Evolutionary conservation across 2,113 vertebrate species (phyloP).

Genomic region (Larimichthys polyactis): DNA sequence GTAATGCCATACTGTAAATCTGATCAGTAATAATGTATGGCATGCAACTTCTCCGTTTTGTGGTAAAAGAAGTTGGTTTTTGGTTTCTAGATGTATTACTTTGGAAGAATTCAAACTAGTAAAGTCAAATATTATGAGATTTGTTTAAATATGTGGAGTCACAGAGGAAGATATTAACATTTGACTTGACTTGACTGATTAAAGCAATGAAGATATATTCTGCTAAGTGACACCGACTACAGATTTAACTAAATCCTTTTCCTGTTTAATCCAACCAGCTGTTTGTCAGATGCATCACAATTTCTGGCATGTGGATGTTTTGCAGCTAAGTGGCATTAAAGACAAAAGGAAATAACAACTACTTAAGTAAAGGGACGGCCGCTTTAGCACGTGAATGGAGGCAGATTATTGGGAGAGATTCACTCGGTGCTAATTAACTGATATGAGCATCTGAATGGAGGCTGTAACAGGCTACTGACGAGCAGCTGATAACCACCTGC

Average conservation of each 20-base stretch:
- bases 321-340: slow-evolving; percentile 74
- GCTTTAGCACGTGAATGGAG: slow-evolving; percentile 89
- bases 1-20: not conserved
- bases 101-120: not conserved
- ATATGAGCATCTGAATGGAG: slow-evolving; percentile 89
- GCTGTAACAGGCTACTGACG: slow-evolving; percentile 81
- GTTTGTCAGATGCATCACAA: slow-evolving; percentile 33
- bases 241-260: not conserved
- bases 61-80: too few relatives aligned
- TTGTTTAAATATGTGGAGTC: not conserved
- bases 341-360: slow-evolving; percentile 86
- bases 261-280: not conserved
- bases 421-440: slow-evolving; percentile 85
- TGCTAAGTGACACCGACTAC: not conserved
- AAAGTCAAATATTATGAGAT: not conserved
- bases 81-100: not conserved
- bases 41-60: not conserved
- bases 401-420: slow-evolving; percentile 82
- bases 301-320: slow-evolving; percentile 73
- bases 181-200: not conserved
- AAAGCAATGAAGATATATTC: not conserved
- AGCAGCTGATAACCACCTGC: slow-evolving; percentile 47
- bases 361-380: slow-evolving; percentile 85
- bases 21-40: not conserved
- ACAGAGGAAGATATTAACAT: too few relatives aligned